Percentiles rank a stretch among this genome's conserved stretches.
These are phyloP conservation scores for Lophius piscatorius DNA, from an alignment of 2,113 vertebrate species.

Conservation along the genomic window DNA sequence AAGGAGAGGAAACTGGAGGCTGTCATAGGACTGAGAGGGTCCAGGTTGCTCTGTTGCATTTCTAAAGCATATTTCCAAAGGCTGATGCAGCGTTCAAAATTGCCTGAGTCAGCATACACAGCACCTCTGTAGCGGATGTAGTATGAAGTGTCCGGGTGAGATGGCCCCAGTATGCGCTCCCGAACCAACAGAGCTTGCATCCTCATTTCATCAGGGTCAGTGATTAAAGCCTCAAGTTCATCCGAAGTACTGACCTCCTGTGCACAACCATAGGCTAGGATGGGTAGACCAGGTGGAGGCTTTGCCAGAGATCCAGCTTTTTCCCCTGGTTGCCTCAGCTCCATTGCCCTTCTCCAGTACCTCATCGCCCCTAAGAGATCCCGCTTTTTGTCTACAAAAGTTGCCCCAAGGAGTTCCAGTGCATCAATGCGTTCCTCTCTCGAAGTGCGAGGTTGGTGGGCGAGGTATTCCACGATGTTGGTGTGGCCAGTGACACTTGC, in stretches of 20 bases:
- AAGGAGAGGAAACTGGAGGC: slow-evolving; percentile 96
- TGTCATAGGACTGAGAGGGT: slow-evolving; percentile 95
- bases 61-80: slow-evolving; percentile 95
- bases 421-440: slow-evolving; percentile 88
- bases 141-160: slow-evolving; percentile 95
- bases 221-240: slow-evolving; percentile 92
- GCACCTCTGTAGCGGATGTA: slow-evolving; percentile 96
- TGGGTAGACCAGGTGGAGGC: slow-evolving; percentile 84
- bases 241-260: slow-evolving; percentile 85
- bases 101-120: slow-evolving; percentile 92
- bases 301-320: slow-evolving; percentile 80
- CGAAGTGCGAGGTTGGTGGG: slow-evolving; percentile 77
- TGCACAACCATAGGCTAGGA: slow-evolving; percentile 89
- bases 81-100: slow-evolving; percentile 94
- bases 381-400: slow-evolving; percentile 94
- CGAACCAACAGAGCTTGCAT: slow-evolving; percentile 93
- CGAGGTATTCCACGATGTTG: slow-evolving; percentile 95
- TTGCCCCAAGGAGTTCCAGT: slow-evolving; percentile 90
- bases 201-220: slow-evolving; percentile 94
- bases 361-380: slow-evolving; percentile 91
- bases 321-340: slow-evolving; percentile 84
- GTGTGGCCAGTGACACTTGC: slow-evolving; percentile 95
- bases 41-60: slow-evolving; percentile 95
- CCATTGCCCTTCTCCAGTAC: slow-evolving; percentile 93
- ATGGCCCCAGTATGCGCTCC: slow-evolving; percentile 92